Percentiles rank a stretch among this genome's conserved stretches.
Conservation (phyloP, 2,888 invertebrate genomes). For the Leuctra nigra region DNA sequence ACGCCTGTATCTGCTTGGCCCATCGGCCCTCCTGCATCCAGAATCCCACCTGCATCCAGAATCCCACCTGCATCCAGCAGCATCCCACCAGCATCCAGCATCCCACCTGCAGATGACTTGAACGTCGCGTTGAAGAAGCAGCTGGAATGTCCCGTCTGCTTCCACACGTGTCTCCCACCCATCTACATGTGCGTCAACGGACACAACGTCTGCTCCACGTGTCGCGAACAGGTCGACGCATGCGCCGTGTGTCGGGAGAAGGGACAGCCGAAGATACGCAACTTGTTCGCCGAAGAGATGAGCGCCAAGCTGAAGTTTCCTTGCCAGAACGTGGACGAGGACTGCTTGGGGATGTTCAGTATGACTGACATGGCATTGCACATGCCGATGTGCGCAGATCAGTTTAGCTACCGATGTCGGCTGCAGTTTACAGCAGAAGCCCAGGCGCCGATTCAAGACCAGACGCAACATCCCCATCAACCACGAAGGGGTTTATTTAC, state of each 20-base stretch:
- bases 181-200: background rate
- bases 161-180: background rate
- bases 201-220: background rate
- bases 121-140: background rate
- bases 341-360: background rate
- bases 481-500: too few relatives aligned
- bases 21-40: too few relatives aligned
- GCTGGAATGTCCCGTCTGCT: background rate
- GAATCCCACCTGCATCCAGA: too few relatives aligned
- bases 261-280: background rate
- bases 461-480: too few relatives aligned
- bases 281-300: background rate
- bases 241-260: background rate
- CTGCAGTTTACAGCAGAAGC: too few relatives aligned
- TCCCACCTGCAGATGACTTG: too few relatives aligned
- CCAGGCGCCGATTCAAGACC: too few relatives aligned
- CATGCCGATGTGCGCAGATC: background rate
- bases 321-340: background rate
- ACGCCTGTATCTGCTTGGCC: too few relatives aligned
- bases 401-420: too few relatives aligned
- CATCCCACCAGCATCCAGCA: too few relatives aligned
- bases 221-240: background rate
- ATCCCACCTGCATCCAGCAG: too few relatives aligned
- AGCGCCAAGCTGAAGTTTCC: background rate
- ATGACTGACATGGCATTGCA: background rate